Evolutionary conservation across 2,113 vertebrate species (phyloP).

Genomic region (Gallinago undulata): DNA sequence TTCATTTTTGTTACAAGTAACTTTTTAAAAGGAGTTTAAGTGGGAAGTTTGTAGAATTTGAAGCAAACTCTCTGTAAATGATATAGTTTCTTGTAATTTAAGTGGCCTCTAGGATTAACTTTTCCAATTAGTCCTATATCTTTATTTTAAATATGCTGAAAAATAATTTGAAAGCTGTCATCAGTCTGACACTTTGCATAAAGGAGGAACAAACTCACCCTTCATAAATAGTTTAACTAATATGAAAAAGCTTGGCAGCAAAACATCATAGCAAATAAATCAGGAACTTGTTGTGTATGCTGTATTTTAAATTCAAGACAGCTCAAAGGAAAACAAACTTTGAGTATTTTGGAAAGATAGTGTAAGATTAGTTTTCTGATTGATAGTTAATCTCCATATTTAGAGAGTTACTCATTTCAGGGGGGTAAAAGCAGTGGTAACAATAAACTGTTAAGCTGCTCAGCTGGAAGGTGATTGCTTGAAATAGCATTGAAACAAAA

Average conservation of each 20-base stretch:
- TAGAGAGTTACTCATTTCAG: too few relatives aligned
- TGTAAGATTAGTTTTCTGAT: too few relatives aligned
- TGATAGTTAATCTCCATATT: too few relatives aligned
- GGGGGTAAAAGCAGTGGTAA: neutral
- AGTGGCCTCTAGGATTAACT: neutral
- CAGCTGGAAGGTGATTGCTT: neutral
- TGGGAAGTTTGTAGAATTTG: neutral
- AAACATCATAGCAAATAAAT: neutral
- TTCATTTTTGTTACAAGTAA: neutral
- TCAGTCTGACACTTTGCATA: neutral
- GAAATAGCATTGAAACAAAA: neutral
- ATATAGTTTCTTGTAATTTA: neutral
- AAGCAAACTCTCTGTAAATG: neutral
- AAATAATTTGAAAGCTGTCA: neutral
- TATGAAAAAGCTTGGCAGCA: neutral
- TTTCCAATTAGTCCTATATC: neutral
- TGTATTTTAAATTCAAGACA: neutral
- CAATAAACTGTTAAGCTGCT: neutral
- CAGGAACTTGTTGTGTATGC: neutral
- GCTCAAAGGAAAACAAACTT: neutral
- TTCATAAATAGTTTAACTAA: conserved; percentile 6
- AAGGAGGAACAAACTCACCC: neutral
- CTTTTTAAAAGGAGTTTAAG: neutral
- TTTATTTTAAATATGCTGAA: neutral
- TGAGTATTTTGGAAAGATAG: neutral